Base-by-base conservation (phyloP, 2,797 vertebrate genomes). In the Characodon lateralis region DNA sequence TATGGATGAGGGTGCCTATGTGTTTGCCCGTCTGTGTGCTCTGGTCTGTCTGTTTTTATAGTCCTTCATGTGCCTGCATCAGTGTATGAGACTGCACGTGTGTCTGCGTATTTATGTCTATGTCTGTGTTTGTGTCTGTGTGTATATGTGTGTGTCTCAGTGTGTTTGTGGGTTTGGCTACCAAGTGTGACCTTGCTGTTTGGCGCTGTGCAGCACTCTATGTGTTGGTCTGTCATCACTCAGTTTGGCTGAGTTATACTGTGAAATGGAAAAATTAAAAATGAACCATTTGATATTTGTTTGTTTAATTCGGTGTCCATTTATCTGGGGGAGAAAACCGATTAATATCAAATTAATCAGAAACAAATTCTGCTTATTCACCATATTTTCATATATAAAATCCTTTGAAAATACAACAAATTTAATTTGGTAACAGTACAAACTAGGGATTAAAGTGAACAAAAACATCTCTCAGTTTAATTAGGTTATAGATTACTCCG, bases 181-280 rank as follows among this genome's bases (percentile, higher is more conserved):
- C 85, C 82, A 86, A 88, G 91, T 92, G 92, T 78, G 87, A 89
- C 85, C 76, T 1, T 24, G 73, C 77, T 74, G 78, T 71, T 89
- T 90, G 87, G 87, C 76, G 9, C 71, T 74, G 61, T 80, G 74
- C 43, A 26, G 63, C 76, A 1, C 66, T 76, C 74, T 77, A 78
- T 78, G 65, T 84, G 86, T 83, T 84, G 83, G 81, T 69, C 82
- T 73, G 76, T 41, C 70, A 79, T 81, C 85, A 22, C 58, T 70
- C 63, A 26, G 8, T 82, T 87, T 87, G 82, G 72, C 85, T 72
- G 56, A 0, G 31, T 35, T 35, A 6, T 0, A 1, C 66, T 77
- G 22, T 35, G 28, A 72, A 70, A 63, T 26, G 58, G 35, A 66
- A 16, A 58, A n/a, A 59, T 63, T 35, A 13, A 28, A 26, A 53